Evolutionary conservation across 1,140 invertebrate genomes (phyloP).

Genomic region (Drosophila truncata): DNA sequence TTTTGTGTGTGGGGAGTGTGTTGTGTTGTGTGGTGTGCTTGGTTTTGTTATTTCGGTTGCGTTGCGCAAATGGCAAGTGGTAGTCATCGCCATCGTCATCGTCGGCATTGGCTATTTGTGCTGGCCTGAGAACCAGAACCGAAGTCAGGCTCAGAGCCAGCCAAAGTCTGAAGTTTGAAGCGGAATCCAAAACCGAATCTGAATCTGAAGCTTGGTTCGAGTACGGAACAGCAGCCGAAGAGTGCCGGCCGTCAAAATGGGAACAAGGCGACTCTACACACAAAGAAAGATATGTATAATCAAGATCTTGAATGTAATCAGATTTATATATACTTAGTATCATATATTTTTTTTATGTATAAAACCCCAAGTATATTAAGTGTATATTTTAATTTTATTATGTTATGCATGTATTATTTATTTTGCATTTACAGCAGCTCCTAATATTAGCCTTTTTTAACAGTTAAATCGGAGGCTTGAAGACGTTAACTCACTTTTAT

Average conservation of each 20-base stretch:
- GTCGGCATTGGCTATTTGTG: conserved; percentile 27
- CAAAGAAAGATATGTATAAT: neutral
- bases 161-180: conserved; percentile 43
- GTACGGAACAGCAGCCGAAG: conserved; percentile 21
- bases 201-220: conserved; percentile 10
- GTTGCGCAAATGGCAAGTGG: conserved; percentile 77
- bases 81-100: conserved; percentile 43
- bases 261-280: conserved; percentile 44
- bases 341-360: fast-evolving
- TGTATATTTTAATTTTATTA: too few species aligned
- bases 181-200: conserved; percentile 11
- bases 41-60: conserved; percentile 54
- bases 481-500: neutral
- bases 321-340: neutral
- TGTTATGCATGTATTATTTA: too few species aligned
- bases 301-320: neutral
- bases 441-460: too few species aligned
- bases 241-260: conserved; percentile 50
- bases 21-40: conserved; percentile 32
- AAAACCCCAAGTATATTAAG: neutral
- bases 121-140: conserved; percentile 65
- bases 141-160: conserved; percentile 39
- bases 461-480: too few species aligned
- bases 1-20: conserved; percentile 24
- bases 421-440: too few species aligned